Evolutionary conservation across 1,140 invertebrate species (phyloP).

Genomic region (Hirudo medicinalis): DNA sequence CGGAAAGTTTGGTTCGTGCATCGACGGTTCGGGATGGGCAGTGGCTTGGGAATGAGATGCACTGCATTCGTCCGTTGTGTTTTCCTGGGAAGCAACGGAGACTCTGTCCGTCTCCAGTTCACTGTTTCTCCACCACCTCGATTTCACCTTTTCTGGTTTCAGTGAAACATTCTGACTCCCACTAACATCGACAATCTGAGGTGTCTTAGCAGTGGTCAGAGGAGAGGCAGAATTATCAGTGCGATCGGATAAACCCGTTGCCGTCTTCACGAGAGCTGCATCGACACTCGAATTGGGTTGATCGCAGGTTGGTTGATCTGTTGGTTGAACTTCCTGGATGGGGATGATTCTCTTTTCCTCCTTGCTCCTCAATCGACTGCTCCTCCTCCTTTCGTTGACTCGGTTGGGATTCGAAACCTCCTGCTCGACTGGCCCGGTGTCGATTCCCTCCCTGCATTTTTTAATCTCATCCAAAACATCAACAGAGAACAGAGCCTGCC

Average conservation of each 20-base stretch:
- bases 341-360: constrained; percentile 7
- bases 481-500: too few relatives aligned
- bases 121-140: constrained; percentile 65
- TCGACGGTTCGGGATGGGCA: too few relatives aligned
- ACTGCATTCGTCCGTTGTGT: background rate
- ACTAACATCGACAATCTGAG: background rate
- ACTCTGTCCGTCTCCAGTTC: constrained; percentile 51
- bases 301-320: too few relatives aligned
- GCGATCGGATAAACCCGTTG: too few relatives aligned
- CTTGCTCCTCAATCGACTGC: constrained; percentile 10
- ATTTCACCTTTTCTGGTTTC: constrained; percentile 72
- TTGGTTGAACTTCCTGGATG: too few relatives aligned
- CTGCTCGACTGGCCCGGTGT: too few relatives aligned
- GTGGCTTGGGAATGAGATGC: background rate
- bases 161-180: constrained; percentile 14
- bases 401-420: background rate
- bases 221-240: background rate
- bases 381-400: background rate
- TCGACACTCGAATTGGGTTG: too few relatives aligned
- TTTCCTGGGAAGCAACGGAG: background rate
- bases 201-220: background rate
- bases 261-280: too few relatives aligned
- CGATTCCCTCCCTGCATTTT: too few relatives aligned
- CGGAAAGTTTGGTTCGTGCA: background rate
- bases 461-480: too few relatives aligned